Evolutionary conservation across 2,113 vertebrate genomes (phyloP).

Genomic region (Oncorhynchus keta): DNA sequence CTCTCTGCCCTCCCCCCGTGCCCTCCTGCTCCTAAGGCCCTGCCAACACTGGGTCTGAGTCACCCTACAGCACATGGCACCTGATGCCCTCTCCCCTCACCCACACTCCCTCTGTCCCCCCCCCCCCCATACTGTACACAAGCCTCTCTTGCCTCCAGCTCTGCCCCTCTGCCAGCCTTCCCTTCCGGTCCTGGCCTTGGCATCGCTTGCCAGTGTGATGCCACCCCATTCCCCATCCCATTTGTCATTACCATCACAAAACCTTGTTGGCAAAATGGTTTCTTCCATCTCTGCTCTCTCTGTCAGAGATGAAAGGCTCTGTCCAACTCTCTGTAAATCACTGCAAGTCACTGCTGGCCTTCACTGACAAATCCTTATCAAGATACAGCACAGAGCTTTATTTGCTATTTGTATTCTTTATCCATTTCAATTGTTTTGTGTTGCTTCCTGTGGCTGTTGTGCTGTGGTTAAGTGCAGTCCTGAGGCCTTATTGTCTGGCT

Average conservation of each 20-base stretch:
- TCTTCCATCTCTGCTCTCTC: not conserved
- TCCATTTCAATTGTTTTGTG: too few relatives aligned
- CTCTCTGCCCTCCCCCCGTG: not conserved
- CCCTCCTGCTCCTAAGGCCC: not conserved
- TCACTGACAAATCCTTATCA: not conserved
- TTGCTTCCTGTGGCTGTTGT: too few relatives aligned
- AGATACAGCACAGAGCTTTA: not conserved
- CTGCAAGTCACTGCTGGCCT: not conserved
- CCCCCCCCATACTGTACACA: constrained; percentile 19
- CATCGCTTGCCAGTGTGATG: constrained; percentile 13
- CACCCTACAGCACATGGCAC: constrained; percentile 40
- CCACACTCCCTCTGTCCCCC: constrained; percentile 11
- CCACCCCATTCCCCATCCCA: not conserved
- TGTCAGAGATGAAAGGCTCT: not conserved
- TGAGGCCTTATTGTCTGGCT: too few relatives aligned
- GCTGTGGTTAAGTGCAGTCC: too few relatives aligned
- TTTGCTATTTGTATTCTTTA: too few relatives aligned
- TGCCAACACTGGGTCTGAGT: constrained; percentile 48
- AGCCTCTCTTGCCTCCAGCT: not conserved
- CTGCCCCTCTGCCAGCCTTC: constrained; percentile 17
- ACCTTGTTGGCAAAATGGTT: not conserved
- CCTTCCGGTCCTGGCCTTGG: constrained; percentile 19
- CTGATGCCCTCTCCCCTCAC: constrained; percentile 11
- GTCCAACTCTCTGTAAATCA: not conserved
- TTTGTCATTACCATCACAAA: constrained; percentile 1